Conservation (phyloP, 2,113 vertebrate genomes). For the Tachysurus vachellii region DNA sequence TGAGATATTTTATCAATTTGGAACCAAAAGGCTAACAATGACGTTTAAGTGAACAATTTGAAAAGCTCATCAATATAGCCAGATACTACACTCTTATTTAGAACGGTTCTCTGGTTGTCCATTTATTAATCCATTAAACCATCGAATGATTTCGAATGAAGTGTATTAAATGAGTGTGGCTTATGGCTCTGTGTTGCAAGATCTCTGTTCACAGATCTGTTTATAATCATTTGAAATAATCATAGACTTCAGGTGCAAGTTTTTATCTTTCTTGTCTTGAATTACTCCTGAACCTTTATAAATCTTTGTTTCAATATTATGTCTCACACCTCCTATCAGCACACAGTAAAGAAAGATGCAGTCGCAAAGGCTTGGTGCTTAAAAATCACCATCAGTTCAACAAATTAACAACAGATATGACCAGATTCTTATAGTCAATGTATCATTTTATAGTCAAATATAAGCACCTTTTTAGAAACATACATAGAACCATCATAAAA, state of each 20-base stretch:
- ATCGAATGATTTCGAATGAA: background rate
- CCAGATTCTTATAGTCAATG: background rate
- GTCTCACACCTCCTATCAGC: constrained; percentile 8
- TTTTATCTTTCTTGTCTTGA: background rate
- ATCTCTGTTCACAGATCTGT: background rate
- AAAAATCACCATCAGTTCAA: background rate
- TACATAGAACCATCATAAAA: background rate
- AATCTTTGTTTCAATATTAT: constrained; percentile 12
- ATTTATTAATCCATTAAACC: background rate
- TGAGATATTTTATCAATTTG: background rate
- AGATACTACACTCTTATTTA: background rate
- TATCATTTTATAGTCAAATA: background rate
- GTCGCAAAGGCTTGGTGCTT: background rate
- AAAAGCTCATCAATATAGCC: background rate
- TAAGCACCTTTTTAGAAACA: background rate
- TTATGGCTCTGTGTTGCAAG: background rate
- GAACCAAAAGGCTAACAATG: background rate
- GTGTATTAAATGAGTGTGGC: no score
- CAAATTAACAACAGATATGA: background rate
- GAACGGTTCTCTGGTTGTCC: background rate
- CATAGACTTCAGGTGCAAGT: background rate
- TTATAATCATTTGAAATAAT: background rate
- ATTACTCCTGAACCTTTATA: background rate
- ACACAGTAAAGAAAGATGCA: background rate
- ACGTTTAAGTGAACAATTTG: background rate